These are phyloP conservation scores for Alsophila aescularia DNA, from an alignment of 2,888 invertebrate genomes.

Conservation along the genomic window DNA sequence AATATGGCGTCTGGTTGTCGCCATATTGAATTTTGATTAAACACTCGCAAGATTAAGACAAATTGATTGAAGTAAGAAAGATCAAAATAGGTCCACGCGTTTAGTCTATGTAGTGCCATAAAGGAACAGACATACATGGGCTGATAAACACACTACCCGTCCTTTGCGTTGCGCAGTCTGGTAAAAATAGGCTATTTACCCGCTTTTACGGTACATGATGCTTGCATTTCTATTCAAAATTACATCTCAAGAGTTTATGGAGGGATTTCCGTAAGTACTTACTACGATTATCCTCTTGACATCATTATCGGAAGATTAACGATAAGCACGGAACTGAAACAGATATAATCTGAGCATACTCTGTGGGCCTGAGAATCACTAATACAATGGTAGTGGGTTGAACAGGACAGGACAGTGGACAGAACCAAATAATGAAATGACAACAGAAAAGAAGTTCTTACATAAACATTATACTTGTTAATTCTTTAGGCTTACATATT, in stretches of 20 bases:
- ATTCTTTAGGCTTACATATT: no score
- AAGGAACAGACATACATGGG: no score
- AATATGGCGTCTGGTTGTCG: no score
- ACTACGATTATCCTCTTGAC: slow-evolving; percentile 33
- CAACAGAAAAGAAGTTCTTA: no score
- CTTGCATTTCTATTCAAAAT: slow-evolving; percentile 23
- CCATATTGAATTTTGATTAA: no score
- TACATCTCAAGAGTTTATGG: slow-evolving; percentile 29
- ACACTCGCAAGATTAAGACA: no score
- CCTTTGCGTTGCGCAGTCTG: no score
- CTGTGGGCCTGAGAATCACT: slow-evolving; percentile 23
- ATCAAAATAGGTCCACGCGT: no score
- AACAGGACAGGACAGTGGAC: neutral
- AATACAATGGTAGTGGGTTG: slow-evolving; percentile 1
- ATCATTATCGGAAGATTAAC: slow-evolving; percentile 36
- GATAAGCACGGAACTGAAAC: slow-evolving; percentile 35
- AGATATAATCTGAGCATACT: slow-evolving; percentile 33
- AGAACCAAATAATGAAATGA: neutral
- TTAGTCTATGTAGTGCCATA: no score
- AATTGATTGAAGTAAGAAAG: no score
- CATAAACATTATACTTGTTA: no score
- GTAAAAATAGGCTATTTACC: slow-evolving; percentile 9
- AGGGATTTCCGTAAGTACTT: slow-evolving; percentile 21
- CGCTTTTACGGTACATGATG: slow-evolving; percentile 7
- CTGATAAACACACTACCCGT: no score